Base-by-base conservation (phyloP, 2,797 vertebrate genomes). In the Gymnoscopelus braueri region DNA sequence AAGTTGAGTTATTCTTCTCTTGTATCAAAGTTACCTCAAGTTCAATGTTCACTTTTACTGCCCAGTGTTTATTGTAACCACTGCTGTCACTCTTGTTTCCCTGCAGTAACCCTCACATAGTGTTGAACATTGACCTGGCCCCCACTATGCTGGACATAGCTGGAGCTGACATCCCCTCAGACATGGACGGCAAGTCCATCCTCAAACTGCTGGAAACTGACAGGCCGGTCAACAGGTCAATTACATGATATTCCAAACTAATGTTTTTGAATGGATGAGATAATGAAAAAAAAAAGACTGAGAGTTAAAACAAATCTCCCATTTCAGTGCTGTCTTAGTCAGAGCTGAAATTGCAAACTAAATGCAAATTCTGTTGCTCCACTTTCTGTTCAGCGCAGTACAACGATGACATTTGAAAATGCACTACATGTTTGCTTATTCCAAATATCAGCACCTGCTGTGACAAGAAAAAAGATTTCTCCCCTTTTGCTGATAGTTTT, bases 131-230 rank as follows among this genome's bases (percentile, higher is more conserved):
- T 14, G 97, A 99, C 89, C 91, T 99, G 6, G 97, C 97, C 2
- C 97, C 97, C 15, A 98, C 97, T 64, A 89, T 99, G 87, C 93
- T 99, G 83, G 97, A 99, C 88, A 98, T 99, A 79, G 97, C 97
- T 0, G 97, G 97, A 3, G 84, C 97, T 78, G 95, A 97, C 78
- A 95, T 98, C 78, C 97, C 97, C 0, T 80, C 93, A 9, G 97
- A 99, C 64, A 99, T 99, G 97, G 97, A 99, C 8, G 97, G 97
- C 60, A 98, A 98, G 79, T 99, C 97, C 3, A 96, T 99, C 89
- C 94, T 98, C 26, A 98, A 98, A 70, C 88, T 99, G 63, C 84
- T 99, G 88, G 96, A 97, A 79, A 94, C 94, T 0, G 97, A 97
- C 54, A 93, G 87, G 76, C 96, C 96, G 0, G 93, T 94, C 58